Base-by-base conservation (phyloP, 2,113 vertebrate species). In the Cyprinodon brontotheroides region DNA sequence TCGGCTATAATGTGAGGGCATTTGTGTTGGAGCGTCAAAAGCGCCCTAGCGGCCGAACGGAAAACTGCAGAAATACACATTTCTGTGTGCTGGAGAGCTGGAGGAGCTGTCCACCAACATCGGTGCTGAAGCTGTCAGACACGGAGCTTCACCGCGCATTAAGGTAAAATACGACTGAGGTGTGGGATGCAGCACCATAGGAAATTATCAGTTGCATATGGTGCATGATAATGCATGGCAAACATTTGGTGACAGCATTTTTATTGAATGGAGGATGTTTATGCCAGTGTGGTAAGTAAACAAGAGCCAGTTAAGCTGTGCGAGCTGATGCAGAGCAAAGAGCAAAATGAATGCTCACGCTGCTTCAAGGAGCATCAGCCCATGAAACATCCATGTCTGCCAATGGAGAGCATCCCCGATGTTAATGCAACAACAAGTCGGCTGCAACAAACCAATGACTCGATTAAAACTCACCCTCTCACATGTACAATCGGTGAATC, bases 1-100 rank as follows among this genome's bases (percentile, higher is more conserved):
- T 92, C 93, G 87, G 89, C 87, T 88, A 74, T 87, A 89, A 86
- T 90, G 91, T 87, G 86, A 89, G 89, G 87, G 86, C 86, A 86
- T 91, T 80, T 78, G 87, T 71, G 81, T 81, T 29, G 82, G 73
- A 61, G 78, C 81, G 68, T 22, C 81, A 74, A 80, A 83, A 86
- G 89, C 85, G 70, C 80, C 72, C 89, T 87, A 69, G 87, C 69
- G 92, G 89, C 68, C 3, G 38, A 15, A 53, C 11, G 15, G 10
- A 2, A 72, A 2, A 75, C 72, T 20, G 48, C 65, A 69, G 11
- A 63, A 14, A 5, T 70, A 38, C 64, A 80, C 83, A 82, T 82
- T 80, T 59, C 50, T 50, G 72, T 82, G 36, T 29, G 73, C 71
- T n/a, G 50, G 77, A 75, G 85, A 70, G 86, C 75, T 75, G 77